These are phyloP conservation scores for Maconellicoccus hirsutus DNA, from an alignment of 1,140 invertebrate genomes.

Conservation along the genomic window DNA sequence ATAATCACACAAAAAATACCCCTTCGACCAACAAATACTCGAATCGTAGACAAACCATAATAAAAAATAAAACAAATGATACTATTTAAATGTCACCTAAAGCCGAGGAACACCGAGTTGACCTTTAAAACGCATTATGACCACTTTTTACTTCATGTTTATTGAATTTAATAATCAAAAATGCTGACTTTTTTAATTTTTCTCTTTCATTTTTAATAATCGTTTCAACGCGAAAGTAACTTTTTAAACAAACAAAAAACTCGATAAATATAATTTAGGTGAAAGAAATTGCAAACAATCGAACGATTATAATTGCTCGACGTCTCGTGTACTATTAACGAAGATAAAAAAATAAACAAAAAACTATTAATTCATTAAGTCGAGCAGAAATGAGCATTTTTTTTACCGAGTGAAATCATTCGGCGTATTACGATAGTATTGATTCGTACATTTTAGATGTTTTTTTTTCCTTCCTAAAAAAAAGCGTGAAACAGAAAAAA, in stretches of 20 bases:
- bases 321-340: slow-evolving; percentile 1
- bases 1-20: too few relatives aligned
- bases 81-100: neutral
- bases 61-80: neutral
- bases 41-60: too few relatives aligned
- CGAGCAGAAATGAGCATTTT: neutral
- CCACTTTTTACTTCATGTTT: neutral
- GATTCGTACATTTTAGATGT: neutral
- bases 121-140: neutral
- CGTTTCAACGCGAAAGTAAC: neutral
- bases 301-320: neutral
- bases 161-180: neutral
- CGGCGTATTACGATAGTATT: neutral
- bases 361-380: slow-evolving; percentile 5
- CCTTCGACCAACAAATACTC: too few relatives aligned
- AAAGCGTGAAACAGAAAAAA: neutral
- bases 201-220: slow-evolving; percentile 1
- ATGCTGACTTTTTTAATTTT: neutral
- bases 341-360: slow-evolving; percentile 10
- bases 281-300: neutral
- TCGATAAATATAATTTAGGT: neutral
- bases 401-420: neutral
- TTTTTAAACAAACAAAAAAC: neutral
- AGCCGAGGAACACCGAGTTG: neutral
- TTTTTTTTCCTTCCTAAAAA: too few relatives aligned